Evolutionary conservation across 2,113 vertebrate genomes (phyloP), one percentile per base, ranked within the genome.

Genomic region (Chauna torquata): DNA sequence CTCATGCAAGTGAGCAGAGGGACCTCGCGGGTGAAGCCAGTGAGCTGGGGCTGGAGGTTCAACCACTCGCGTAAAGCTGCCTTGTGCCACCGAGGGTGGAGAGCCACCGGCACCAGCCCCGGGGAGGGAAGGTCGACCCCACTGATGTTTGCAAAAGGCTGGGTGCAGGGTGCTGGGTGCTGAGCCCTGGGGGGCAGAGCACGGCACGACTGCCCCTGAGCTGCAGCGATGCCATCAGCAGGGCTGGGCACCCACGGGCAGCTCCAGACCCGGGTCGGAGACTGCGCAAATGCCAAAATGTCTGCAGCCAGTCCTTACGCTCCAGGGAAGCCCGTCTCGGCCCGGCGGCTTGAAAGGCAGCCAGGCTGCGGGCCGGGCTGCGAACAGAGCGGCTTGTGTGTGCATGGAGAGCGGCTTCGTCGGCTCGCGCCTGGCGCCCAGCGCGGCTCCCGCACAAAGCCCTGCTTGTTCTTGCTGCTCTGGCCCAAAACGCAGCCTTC

Each of bases 381-480:
- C 45, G 25, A 47, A 93, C 81, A 90, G 86, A 93, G 86, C 13
- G 0, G 75, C 75, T 18, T 93, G 81, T 93, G 86, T 88, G 81
- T 2, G 2, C 30, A 1, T 57, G 6, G 7, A 70, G 72, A 50
- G 18, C 6, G 12, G 57, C 80, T 55, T 23, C 2, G 0, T 11
- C 12, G 3, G 75, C 79, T 92, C 65, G 82, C 12, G 42, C 2
- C 1, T 32, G 8, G 36, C 44, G 64, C 80, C 7, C 1, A 45
- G 1, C 13, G 3, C 6, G 8, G 52, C 16, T 0, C 62, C 42
- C 0, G 6, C 82, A 82, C 87, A 90, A 82, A 94, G 77, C 42
- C 7, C n/a, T 3, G 0, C 52, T 57, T 89, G 76, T 89, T 42
- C 86, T 74, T 5, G 3, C 30, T 70, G 61, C 55, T 58, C 66